phyloP scores from a whole-genome alignment of 2,888 invertebrate species.

The Byasa hedistus region DNA sequence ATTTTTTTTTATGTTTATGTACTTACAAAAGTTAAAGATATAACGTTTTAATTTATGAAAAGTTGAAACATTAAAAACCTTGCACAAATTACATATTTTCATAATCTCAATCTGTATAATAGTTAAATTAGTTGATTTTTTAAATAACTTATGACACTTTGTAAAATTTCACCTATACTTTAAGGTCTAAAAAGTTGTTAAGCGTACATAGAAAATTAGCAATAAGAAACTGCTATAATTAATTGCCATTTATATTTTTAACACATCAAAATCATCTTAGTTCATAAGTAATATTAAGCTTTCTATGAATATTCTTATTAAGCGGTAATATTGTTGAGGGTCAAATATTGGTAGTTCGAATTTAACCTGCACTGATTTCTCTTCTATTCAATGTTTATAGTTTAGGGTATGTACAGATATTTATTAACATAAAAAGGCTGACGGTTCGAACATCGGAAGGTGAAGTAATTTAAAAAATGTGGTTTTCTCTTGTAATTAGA shows the following conservation, averaged over 20 bases:
- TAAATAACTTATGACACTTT: conserved; percentile 4
- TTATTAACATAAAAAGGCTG: conserved; percentile 63
- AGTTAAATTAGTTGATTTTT: neutral
- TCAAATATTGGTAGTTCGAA: conserved; percentile 29
- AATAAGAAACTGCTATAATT: conserved; percentile 42
- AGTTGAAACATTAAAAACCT: conserved; percentile 1
- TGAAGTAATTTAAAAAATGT: conserved; percentile 40
- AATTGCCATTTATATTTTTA: conserved; percentile 60
- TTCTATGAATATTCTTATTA: conserved; percentile 31
- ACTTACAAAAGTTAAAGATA: neutral
- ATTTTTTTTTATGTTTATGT: neutral
- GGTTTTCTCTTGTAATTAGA: conserved; percentile 37
- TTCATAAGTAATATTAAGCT: conserved; percentile 35
- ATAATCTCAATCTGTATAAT: conserved; percentile 17
- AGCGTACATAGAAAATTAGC: conserved; percentile 45
- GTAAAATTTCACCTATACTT: conserved; percentile 32
- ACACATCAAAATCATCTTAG: conserved; percentile 53
- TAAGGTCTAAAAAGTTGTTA: conserved; percentile 43
- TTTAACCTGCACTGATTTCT: conserved; percentile 38
- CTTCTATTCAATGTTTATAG: conserved; percentile 42
- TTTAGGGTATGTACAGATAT: conserved; percentile 71
- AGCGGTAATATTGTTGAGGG: conserved; percentile 28
- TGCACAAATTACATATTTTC: conserved; percentile 24
- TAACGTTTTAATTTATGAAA: neutral
- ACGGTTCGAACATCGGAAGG: conserved; percentile 54